Evolutionary conservation across 2,113 vertebrate genomes (phyloP).

Genomic region (Poicephalus gulielmi): DNA sequence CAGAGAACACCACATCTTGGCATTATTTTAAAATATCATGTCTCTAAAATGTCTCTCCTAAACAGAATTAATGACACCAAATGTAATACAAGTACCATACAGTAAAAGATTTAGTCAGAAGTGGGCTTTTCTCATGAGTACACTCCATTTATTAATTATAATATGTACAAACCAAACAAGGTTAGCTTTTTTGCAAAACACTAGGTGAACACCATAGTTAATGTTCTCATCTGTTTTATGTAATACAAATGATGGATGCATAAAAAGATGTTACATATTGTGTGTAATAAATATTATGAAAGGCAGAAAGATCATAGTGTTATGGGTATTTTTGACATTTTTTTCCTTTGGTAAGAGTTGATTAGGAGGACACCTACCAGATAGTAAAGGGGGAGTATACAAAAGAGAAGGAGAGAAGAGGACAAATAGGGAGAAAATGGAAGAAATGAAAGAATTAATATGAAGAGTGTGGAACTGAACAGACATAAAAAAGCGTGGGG

Average conservation of each 20-base stretch:
- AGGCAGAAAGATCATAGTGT: background rate
- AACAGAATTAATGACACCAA: background rate
- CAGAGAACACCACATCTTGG: background rate
- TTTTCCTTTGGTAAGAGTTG: background rate
- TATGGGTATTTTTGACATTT: rapidly evolving
- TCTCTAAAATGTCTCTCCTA: background rate
- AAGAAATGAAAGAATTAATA: background rate
- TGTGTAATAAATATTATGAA: background rate
- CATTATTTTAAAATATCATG: background rate
- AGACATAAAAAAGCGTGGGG: background rate
- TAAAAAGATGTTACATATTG: background rate
- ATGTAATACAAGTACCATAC: background rate
- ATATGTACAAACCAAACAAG: background rate
- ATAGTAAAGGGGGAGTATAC: background rate
- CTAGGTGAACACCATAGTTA: background rate
- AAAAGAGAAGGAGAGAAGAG: background rate
- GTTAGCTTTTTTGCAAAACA: background rate
- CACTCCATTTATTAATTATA: background rate
- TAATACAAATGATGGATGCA: background rate
- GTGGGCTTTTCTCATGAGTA: background rate
- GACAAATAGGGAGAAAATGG: background rate
- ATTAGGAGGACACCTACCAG: background rate
- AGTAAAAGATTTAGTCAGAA: background rate
- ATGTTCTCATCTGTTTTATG: background rate
- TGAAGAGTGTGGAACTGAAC: background rate